Percentiles rank a stretch among this genome's conserved stretches.
Conservation (phyloP, 2,113 vertebrate species). For the zebrafish (Danio rerio) region DNA sequence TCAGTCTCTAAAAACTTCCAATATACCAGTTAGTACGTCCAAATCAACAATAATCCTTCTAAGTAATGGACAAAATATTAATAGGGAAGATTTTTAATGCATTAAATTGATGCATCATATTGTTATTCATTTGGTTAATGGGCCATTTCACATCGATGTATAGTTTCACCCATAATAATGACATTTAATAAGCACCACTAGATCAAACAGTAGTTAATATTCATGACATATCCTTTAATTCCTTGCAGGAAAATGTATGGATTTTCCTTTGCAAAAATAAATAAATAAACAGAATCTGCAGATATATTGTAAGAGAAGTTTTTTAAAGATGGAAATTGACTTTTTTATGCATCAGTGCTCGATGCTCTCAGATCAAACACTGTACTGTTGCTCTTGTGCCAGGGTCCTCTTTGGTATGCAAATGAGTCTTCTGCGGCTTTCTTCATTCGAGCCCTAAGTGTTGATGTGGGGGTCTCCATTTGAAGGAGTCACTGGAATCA, state of each 20-base stretch:
- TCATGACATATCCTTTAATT: background rate
- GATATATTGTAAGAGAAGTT: background rate
- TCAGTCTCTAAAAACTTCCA: no score
- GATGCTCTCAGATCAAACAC: slow-evolving; percentile 19
- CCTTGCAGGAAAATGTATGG: background rate
- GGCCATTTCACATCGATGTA: no score
- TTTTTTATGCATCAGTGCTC: slow-evolving; percentile 7
- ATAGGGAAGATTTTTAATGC: no score
- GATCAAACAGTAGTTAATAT: background rate
- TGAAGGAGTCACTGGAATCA: background rate
- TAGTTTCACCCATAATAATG: background rate
- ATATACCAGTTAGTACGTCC: no score
- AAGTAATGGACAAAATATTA: no score
- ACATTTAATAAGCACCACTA: background rate
- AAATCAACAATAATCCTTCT: no score
- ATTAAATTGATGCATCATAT: no score
- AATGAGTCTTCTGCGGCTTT: slow-evolving; percentile 10
- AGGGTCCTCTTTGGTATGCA: slow-evolving; percentile 23
- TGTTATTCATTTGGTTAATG: no score
- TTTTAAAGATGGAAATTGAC: background rate
- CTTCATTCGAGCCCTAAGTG: slow-evolving; percentile 29
- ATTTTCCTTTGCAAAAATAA: background rate
- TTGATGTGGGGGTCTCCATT: slow-evolving; percentile 20
- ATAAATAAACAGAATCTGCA: background rate
- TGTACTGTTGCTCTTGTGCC: slow-evolving; percentile 7